A percentile compares a stretch with the other conserved stretches of the same genome.
phyloP scores from a whole-genome alignment of 2,888 invertebrate species.

The Allophyes oxyacanthae region DNA sequence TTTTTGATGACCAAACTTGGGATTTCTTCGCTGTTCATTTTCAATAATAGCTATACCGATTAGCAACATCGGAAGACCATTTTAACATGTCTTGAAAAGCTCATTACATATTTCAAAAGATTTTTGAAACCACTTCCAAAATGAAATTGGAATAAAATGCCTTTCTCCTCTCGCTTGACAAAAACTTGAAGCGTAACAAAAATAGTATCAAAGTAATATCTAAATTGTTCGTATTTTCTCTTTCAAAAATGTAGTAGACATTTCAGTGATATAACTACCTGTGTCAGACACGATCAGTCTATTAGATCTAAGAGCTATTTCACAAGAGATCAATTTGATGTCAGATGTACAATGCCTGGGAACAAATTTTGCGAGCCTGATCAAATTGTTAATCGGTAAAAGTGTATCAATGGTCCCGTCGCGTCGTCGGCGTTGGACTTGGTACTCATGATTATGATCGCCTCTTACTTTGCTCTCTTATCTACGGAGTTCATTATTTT shows the following conservation, averaged over 20 bases:
- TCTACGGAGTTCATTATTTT: slow-evolving; percentile 52
- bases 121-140: slow-evolving; percentile 22
- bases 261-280: slow-evolving; percentile 36
- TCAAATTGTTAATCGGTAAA: slow-evolving; percentile 77
- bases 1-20: no score
- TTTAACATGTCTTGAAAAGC: slow-evolving; percentile 12
- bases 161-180: slow-evolving; percentile 40
- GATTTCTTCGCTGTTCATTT: no score
- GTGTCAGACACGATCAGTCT: slow-evolving; percentile 38
- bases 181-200: slow-evolving; percentile 43
- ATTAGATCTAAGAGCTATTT: slow-evolving; percentile 46
- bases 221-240: slow-evolving; percentile 41
- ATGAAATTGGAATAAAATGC: slow-evolving; percentile 34
- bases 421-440: slow-evolving; percentile 37
- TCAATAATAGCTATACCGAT: no score
- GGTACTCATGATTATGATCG: slow-evolving; percentile 66
- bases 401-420: slow-evolving; percentile 73
- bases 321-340: slow-evolving; percentile 54
- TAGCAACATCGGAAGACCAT: background rate
- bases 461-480: slow-evolving; percentile 60
- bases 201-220: slow-evolving; percentile 24
- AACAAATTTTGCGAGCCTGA: slow-evolving; percentile 60
- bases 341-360: slow-evolving; percentile 55
- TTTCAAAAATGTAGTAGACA: slow-evolving; percentile 30
- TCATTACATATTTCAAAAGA: slow-evolving; percentile 15